These are phyloP conservation scores for Arbacia lixula DNA, from an alignment of 53 echinoderm and acorn worm genomes.

Conservation along the genomic window DNA sequence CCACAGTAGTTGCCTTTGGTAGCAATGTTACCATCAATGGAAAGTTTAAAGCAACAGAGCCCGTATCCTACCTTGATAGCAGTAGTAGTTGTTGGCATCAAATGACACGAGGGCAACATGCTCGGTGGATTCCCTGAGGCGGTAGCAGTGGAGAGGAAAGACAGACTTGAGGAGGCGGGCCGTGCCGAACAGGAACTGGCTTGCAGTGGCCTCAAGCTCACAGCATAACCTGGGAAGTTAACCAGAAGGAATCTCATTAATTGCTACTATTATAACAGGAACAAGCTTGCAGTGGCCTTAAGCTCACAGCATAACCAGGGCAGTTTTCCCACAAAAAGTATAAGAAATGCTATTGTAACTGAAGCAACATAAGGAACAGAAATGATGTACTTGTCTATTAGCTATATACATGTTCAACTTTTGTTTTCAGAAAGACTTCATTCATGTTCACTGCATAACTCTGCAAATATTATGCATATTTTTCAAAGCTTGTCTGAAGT, in stretches of 20 bases:
- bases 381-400: too few relatives aligned
- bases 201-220: slow-evolving; percentile 80
- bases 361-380: too few relatives aligned
- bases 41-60: too few relatives aligned
- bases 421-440: too few relatives aligned
- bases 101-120: slow-evolving; percentile 86
- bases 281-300: not conserved
- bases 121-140: slow-evolving; percentile 85
- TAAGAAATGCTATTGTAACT: too few relatives aligned
- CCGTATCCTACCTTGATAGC: slow-evolving; percentile 95
- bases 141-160: slow-evolving; percentile 85
- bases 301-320: not conserved
- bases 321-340: too few relatives aligned
- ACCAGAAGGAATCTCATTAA: not conserved
- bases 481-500: too few relatives aligned
- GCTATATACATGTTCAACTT: too few relatives aligned
- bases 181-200: slow-evolving; percentile 87
- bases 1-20: too few relatives aligned
- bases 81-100: slow-evolving; percentile 82
- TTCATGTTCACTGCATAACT: too few relatives aligned
- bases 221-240: slow-evolving; percentile 66
- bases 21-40: too few relatives aligned
- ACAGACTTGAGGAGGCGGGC: slow-evolving; percentile 86
- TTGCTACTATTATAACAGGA: not conserved
- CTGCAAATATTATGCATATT: too few relatives aligned